Evolutionary conservation across 1,140 invertebrate genomes (phyloP).

Genomic region (Steinernema feltiae): DNA sequence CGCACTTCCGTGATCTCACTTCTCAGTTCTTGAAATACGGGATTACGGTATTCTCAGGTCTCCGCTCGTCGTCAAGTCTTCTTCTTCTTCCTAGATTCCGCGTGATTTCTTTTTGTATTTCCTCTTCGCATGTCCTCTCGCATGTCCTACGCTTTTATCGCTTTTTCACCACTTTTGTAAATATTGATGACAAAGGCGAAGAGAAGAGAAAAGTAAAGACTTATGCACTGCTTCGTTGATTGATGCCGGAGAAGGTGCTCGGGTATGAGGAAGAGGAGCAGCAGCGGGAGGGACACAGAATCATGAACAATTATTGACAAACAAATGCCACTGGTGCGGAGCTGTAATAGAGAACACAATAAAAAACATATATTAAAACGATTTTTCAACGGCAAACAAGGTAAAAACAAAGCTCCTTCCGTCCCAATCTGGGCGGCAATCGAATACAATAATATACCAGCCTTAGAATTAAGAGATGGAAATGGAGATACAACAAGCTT

Average conservation of each 20-base stretch:
- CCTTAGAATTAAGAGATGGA: too few relatives aligned
- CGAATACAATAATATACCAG: too few relatives aligned
- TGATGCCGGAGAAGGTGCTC: background rate
- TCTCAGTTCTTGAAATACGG: background rate
- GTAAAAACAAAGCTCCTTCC: too few relatives aligned
- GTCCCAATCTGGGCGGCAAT: too few relatives aligned
- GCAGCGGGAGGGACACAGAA: background rate
- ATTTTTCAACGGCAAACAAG: too few relatives aligned
- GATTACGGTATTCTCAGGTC: constrained; percentile 12
- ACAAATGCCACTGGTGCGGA: background rate
- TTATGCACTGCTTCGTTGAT: background rate
- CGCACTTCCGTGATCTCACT: constrained; percentile 13
- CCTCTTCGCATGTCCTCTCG: too few relatives aligned
- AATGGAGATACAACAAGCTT: too few relatives aligned
- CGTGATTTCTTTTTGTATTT: background rate
- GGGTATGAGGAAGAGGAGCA: background rate
- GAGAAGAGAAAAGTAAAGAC: background rate
- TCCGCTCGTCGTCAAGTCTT: background rate
- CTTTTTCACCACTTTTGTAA: constrained; percentile 8
- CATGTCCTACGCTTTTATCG: background rate
- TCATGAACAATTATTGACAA: background rate
- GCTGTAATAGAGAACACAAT: too few relatives aligned
- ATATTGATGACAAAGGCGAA: constrained; percentile 18
- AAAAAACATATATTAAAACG: too few relatives aligned
- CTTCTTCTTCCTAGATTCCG: constrained; percentile 1